Conservation (phyloP, 2,888 invertebrate genomes). For the Resseliella maxima region DNA sequence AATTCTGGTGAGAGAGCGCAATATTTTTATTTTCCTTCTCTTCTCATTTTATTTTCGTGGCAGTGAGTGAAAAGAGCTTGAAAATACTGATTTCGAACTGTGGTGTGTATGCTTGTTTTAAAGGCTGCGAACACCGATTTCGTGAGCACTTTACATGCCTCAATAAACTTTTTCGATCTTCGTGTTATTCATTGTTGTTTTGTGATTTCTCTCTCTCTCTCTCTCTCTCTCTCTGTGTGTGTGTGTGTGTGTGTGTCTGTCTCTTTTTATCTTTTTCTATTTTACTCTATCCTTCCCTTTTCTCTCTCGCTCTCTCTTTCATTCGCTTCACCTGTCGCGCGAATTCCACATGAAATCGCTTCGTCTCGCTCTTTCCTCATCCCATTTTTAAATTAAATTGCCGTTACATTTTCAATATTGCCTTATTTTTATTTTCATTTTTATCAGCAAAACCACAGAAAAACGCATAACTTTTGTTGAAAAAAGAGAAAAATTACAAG, state of each 20-base stretch:
- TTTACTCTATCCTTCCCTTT: neutral
- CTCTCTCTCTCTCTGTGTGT: neutral
- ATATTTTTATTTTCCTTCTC: no score
- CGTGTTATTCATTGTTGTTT: slow-evolving; percentile 16
- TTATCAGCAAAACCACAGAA: neutral
- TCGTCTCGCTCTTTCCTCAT: no score
- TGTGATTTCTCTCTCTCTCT: neutral
- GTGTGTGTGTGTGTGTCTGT: neutral
- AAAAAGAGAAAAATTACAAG: no score
- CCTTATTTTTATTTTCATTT: no score
- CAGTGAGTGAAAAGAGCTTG: neutral
- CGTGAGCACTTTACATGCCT: slow-evolving; percentile 54
- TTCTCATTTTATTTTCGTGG: neutral
- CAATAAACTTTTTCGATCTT: neutral
- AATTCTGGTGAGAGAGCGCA: neutral
- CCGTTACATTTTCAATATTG: neutral
- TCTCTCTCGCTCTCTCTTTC: neutral
- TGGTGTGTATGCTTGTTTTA: slow-evolving; percentile 29
- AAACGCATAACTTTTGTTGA: no score
- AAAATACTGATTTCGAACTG: slow-evolving; percentile 4
- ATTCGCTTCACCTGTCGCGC: neutral
- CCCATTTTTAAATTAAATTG: no score
- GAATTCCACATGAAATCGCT: no score
- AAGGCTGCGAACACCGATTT: slow-evolving; percentile 40
- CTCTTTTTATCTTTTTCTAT: neutral